Conservation (phyloP, 2,113 vertebrate genomes). For the Rhipidura dahli region DNA sequence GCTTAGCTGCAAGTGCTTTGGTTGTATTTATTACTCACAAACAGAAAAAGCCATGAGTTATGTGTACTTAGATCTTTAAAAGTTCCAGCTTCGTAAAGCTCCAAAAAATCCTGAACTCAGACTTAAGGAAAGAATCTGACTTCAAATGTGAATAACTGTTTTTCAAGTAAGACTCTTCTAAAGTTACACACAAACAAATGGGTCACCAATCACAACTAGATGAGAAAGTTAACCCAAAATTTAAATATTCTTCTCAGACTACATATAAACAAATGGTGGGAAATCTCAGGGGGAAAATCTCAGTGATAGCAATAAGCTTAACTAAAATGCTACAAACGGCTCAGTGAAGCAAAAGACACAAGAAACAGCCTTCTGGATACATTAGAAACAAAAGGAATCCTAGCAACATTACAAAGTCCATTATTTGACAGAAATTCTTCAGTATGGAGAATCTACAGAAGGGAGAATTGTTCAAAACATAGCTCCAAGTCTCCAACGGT, state of each 20-base stretch:
- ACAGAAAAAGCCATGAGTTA: background rate
- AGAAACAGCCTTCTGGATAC: background rate
- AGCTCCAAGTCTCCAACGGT: background rate
- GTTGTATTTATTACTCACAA: background rate
- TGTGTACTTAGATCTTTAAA: background rate
- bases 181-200: background rate
- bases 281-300: background rate
- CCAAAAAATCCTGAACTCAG: background rate
- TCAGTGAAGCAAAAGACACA: background rate
- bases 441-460: background rate
- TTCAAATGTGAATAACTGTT: background rate
- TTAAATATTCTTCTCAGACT: background rate
- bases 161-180: background rate
- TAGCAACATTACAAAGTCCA: background rate
- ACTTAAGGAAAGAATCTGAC: background rate
- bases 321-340: background rate
- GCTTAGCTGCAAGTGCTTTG: background rate
- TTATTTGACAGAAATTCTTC: background rate
- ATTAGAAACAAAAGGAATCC: constrained; percentile 1
- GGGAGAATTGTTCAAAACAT: background rate
- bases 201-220: background rate
- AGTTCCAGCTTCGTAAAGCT: background rate
- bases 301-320: background rate
- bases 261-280: background rate
- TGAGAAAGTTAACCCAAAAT: background rate